phyloP scores from a whole-genome alignment of 1,140 invertebrate genomes.

The Orius insidiosus region DNA sequence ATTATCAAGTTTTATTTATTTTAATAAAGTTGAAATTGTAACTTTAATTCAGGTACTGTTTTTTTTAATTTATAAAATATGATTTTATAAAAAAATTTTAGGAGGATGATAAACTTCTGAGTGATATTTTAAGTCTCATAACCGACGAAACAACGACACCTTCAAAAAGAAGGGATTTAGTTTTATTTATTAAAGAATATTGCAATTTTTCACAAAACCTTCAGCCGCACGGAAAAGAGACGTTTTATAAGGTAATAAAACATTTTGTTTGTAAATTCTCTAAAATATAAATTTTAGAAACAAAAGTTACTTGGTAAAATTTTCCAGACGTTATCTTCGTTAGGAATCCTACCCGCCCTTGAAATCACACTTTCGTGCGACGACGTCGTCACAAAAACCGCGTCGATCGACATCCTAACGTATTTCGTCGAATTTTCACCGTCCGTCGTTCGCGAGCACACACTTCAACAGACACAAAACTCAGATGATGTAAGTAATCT shows the following conservation, averaged over 20 bases:
- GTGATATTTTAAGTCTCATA: conserved; percentile 84
- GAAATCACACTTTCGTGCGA: conserved; percentile 89
- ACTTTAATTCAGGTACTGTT: conserved; percentile 83
- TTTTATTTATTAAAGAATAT: conserved; percentile 96
- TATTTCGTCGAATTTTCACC: conserved; percentile 98
- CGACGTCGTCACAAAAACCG: conserved; percentile 82
- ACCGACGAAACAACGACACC: conserved; percentile 73
- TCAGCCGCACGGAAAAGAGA: conserved; percentile 89
- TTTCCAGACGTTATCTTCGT: conserved; percentile 62
- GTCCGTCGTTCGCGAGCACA: conserved; percentile 92
- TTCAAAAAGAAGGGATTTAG: conserved; percentile 76
- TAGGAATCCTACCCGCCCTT: conserved; percentile 84
- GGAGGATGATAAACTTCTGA: conserved; percentile 93
- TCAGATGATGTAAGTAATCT: conserved; percentile 57
- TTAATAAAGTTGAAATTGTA: conserved; percentile 99
- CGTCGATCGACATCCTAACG: conserved; percentile 93
- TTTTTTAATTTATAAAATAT: conserved; percentile 6
- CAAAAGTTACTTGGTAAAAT: conserved; percentile 14
- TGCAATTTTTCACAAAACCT: conserved; percentile 98
- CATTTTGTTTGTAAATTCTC: conserved; percentile 20
- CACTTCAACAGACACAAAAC: conserved; percentile 74
- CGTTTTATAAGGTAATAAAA: conserved; percentile 69
- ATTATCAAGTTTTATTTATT: conserved; percentile 96
- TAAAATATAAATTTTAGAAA: conserved; percentile 5
- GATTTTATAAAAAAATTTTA: conserved; percentile 26